These are phyloP conservation scores for Pantherophis guttatus DNA, from an alignment of 2,113 vertebrate species.

Conservation along the genomic window DNA sequence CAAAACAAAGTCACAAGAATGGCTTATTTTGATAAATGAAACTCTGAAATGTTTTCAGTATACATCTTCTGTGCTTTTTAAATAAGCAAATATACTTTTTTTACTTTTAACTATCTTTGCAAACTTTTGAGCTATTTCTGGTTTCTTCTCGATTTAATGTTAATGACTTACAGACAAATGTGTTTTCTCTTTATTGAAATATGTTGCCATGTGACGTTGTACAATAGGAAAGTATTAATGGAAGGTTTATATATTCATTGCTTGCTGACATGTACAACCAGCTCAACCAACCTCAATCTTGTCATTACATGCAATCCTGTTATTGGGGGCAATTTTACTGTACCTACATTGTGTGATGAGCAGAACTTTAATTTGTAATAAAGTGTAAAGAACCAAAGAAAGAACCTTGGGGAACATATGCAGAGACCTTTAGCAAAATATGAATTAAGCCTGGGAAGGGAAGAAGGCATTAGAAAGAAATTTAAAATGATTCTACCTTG, in stretches of 20 bases:
- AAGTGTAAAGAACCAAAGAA: neutral
- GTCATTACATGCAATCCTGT: neutral
- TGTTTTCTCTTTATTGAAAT: neutral
- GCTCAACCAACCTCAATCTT: neutral
- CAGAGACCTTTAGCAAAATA: neutral
- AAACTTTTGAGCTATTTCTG: neutral
- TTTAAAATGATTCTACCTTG: neutral
- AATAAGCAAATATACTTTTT: neutral
- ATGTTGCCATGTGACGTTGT: neutral
- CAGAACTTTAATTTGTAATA: neutral
- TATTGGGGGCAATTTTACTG: neutral
- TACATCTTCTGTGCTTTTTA: neutral
- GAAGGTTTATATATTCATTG: neutral
- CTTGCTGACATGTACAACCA: neutral
- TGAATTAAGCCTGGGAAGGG: neutral
- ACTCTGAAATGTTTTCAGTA: neutral
- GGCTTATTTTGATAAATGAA: neutral
- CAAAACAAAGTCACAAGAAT: neutral
- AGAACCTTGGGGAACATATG: neutral
- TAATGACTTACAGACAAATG: neutral
- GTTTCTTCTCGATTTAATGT: neutral
- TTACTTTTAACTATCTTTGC: neutral
- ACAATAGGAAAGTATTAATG: neutral
- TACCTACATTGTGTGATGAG: neutral
- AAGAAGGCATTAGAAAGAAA: neutral